A percentile compares a stretch with the other conserved stretches of the same genome.
These are phyloP conservation scores for Blastomussa wellsi DNA, from an alignment of 92 coral and sea anemone genomes.

Conservation along the genomic window DNA sequence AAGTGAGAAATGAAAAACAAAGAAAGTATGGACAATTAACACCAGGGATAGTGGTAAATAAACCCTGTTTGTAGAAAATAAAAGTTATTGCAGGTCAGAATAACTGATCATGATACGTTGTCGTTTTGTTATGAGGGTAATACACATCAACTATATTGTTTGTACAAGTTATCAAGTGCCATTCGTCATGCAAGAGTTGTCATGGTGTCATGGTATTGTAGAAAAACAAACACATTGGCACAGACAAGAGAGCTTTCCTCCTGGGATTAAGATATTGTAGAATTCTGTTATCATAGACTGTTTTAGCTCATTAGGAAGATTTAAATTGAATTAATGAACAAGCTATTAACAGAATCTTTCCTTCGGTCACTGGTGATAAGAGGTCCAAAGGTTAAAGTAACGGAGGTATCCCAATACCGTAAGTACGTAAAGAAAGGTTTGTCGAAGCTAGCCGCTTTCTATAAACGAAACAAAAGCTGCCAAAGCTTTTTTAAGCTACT, in stretches of 20 bases:
- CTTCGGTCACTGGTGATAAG: background rate
- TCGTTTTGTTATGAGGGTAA: background rate
- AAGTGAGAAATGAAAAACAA: conserved; percentile 7
- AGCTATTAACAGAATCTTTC: background rate
- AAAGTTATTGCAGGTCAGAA: background rate
- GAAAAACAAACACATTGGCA: conserved; percentile 26
- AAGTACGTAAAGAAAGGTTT: background rate
- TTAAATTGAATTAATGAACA: background rate
- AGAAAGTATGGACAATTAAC: background rate
- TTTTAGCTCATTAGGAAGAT: background rate
- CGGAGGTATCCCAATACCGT: background rate
- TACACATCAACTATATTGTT: conserved; percentile 16
- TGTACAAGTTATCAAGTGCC: background rate
- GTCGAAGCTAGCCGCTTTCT: background rate
- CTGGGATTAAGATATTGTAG: background rate
- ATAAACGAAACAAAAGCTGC: background rate
- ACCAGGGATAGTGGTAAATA: conserved; percentile 1
- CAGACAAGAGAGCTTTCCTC: conserved; percentile 1
- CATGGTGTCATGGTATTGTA: conserved; percentile 14
- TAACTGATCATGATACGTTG: background rate
- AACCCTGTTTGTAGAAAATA: background rate
- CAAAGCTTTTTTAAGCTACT: background rate
- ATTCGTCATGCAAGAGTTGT: background rate
- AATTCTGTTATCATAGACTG: background rate
- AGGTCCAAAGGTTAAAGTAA: conserved; percentile 2